Conservation (phyloP, 1,140 invertebrate species). For the Drosophila truncata region DNA sequence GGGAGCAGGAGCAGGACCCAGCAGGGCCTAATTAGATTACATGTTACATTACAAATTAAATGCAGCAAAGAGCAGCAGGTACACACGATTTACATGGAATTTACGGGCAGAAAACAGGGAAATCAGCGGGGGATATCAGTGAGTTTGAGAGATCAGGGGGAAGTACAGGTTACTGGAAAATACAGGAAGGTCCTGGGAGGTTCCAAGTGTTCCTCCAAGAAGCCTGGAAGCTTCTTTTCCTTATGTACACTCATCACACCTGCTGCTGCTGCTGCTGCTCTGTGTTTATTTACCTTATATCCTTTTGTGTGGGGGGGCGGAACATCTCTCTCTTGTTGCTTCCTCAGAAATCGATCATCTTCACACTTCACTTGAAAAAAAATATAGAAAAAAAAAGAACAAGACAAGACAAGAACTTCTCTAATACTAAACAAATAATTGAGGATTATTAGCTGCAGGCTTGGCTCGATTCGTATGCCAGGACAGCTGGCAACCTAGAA, state of each 20-base stretch:
- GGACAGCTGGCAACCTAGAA: not conserved
- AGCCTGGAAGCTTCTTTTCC: not conserved
- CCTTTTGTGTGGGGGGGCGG: no score
- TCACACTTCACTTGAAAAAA: slow-evolving; percentile 14
- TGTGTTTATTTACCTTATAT: not conserved
- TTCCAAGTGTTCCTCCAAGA: no score
- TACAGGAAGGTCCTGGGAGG: not conserved
- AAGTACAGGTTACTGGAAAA: no score
- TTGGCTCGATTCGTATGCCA: not conserved
- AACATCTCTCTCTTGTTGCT: not conserved
- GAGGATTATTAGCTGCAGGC: slow-evolving; percentile 5
- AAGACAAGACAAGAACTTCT: no score
- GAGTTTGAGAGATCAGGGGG: not conserved
- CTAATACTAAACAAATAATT: not conserved
- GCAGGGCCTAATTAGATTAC: slow-evolving; percentile 66
- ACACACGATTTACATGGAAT: slow-evolving; percentile 5
- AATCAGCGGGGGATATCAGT: not conserved
- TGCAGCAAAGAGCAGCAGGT: slow-evolving; percentile 47
- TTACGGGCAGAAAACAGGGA: not conserved
- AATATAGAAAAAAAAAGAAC: not conserved
- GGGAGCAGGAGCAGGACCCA: not conserved
- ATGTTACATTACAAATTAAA: slow-evolving; percentile 73
- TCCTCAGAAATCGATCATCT: not conserved
- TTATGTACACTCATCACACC: not conserved
- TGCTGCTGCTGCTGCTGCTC: slow-evolving; percentile 2